A percentile compares a stretch with the other conserved stretches of the same genome.
Evolutionary conservation across 2,797 vertebrate species (phyloP).

Genomic region (Champsocephalus esox): DNA sequence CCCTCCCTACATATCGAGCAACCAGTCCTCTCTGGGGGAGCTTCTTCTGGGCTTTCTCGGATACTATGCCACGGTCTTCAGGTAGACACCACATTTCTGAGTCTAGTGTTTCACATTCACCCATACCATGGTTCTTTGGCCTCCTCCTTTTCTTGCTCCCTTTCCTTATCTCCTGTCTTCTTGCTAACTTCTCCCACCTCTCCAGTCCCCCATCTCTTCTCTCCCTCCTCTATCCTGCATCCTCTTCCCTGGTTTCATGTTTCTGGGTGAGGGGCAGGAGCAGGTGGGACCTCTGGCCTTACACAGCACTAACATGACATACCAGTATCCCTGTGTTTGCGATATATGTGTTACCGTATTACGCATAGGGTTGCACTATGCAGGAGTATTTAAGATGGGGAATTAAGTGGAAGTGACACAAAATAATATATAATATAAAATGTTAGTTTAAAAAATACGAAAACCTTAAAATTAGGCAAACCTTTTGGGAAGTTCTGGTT

Average conservation of each 20-base stretch:
- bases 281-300: constrained; percentile 83
- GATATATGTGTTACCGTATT: constrained; percentile 35
- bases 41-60: constrained; percentile 94
- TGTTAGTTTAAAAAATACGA: too few relatives aligned
- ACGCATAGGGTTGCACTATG: neutral
- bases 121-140: too few relatives aligned
- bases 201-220: constrained; percentile 30
- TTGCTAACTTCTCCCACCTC: constrained; percentile 29
- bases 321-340: constrained; percentile 54
- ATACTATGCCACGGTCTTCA: constrained; percentile 94
- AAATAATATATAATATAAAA: too few relatives aligned
- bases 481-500: too few relatives aligned
- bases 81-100: constrained; percentile 78
- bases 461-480: too few relatives aligned
- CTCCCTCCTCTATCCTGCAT: constrained; percentile 52
- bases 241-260: constrained; percentile 78
- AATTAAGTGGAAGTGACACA: too few relatives aligned
- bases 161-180: constrained; percentile 29
- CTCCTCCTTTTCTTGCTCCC: constrained; percentile 14
- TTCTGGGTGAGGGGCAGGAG: constrained; percentile 81
- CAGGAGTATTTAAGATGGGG: too few relatives aligned
- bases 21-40: constrained; percentile 91
- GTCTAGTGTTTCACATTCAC: constrained; percentile 32
- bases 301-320: constrained; percentile 61
- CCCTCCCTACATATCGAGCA: constrained; percentile 90